phyloP scores from a whole-genome alignment of 2,888 invertebrate species.

The Perizoma affinitatum region DNA sequence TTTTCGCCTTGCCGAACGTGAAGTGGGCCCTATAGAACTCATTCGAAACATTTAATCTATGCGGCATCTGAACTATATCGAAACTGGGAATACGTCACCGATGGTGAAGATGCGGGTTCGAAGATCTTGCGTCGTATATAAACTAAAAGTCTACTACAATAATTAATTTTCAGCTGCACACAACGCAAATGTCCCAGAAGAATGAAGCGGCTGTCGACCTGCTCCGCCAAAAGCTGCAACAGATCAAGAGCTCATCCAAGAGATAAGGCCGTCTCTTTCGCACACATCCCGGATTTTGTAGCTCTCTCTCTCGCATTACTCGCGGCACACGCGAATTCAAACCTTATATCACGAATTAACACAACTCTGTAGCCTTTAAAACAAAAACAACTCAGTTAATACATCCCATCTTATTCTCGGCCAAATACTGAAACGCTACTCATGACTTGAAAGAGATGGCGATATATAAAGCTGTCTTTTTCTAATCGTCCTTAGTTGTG shows the following conservation, averaged over 20 bases:
- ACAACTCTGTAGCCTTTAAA: too few relatives aligned
- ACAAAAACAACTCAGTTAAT: conserved; percentile 10
- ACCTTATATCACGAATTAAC: conserved; percentile 13
- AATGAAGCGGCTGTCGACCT: conserved; percentile 78
- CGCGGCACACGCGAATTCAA: conserved; percentile 28
- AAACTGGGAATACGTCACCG: too few relatives aligned
- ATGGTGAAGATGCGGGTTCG: too few relatives aligned
- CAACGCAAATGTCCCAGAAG: conserved; percentile 68
- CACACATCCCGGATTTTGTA: conserved; percentile 50
- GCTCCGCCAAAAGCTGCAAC: conserved; percentile 78
- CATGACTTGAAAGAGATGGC: too few relatives aligned
- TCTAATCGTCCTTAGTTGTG: too few relatives aligned
- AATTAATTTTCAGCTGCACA: conserved; percentile 63
- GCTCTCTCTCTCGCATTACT: conserved; percentile 55
- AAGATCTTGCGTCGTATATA: too few relatives aligned
- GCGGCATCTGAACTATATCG: too few relatives aligned
- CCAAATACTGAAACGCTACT: too few relatives aligned
- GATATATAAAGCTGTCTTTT: too few relatives aligned
- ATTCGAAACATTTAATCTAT: too few relatives aligned
- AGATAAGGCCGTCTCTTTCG: conserved; percentile 64
- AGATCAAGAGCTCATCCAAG: conserved; percentile 80
- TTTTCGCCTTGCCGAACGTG: too few relatives aligned
- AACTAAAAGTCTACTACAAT: neutral
- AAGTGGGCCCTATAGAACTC: too few relatives aligned
- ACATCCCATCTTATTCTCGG: conserved; percentile 40